phyloP scores from a whole-genome alignment of 2,797 vertebrate genomes.

The Nasua narica region DNA sequence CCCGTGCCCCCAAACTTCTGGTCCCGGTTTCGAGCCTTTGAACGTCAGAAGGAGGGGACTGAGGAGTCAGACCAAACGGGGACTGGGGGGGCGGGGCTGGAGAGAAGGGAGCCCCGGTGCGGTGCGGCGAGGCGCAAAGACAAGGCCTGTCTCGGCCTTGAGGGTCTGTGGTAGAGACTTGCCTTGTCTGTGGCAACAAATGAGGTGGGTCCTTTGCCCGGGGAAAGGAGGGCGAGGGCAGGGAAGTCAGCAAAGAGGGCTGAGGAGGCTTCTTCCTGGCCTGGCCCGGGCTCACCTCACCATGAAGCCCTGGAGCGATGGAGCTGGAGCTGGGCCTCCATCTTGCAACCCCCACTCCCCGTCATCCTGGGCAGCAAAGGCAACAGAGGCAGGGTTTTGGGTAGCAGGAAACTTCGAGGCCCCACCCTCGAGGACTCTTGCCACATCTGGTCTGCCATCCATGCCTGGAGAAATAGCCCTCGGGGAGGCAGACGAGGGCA shows the following conservation, averaged over 20 bases:
- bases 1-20: background rate
- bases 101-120: background rate
- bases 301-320: fast-evolving
- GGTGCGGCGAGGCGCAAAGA: background rate
- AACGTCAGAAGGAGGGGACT: background rate
- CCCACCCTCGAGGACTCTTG: background rate
- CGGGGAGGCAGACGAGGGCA: too few species aligned
- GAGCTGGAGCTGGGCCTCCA: background rate
- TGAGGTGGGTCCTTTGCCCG: background rate
- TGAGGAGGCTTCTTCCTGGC: background rate
- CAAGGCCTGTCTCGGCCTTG: background rate
- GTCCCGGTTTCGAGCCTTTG: background rate
- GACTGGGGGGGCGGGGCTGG: background rate
- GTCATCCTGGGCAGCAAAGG: background rate
- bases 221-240: background rate
- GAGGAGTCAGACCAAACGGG: background rate
- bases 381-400: too few species aligned
- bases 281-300: background rate
- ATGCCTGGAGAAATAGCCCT: background rate
- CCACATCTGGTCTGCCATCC: background rate
- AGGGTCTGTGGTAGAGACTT: background rate
- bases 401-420: background rate
- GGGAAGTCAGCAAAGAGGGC: background rate
- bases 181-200: background rate
- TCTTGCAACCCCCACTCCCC: background rate